Base-by-base conservation (phyloP, 2,888 invertebrate genomes). In the Osedax frankpressi region DNA sequence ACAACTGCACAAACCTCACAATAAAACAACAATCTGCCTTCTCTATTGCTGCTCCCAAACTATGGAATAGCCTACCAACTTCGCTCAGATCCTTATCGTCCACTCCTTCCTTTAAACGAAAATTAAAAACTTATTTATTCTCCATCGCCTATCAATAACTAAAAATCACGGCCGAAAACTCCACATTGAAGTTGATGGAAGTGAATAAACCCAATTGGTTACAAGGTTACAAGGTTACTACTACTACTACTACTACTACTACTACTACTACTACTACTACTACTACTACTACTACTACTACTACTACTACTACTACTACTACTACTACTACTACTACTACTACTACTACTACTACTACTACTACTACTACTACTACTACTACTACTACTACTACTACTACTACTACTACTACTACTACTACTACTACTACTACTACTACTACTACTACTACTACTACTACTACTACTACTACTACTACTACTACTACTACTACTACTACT, bases 241-340 rank as follows among this genome's bases (percentile, higher is more conserved):
- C 60, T 30, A 71, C 71, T 72, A 72, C 27, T 72, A 72, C 27
- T 72, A 70, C 27, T 72, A 72, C 27, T 72, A 72, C 27, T 72
- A 70, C 27, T 72, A 72, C 27, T 72, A 70, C 71, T 59, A 71
- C 44, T 30, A 71, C 71, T 71, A 44, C 71, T 26, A 71, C 30
- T 30, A 71, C 44, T 30, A 62, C 71, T 71, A 71, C 71, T 2
- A 71, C 71, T 59, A 71, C 71, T 1, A 30, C 44, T 2, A 71
- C 71, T 71, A 71, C 71, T 30, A 71, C 71, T 30, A 71, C 71
- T 30, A 71, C 71, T 71, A 71, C 71, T 30, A 71, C 71, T 71
- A 71, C 71, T 30, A 71, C 71, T 59, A 71, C 44, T 30, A 71
- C 71, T 71, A 44, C 71, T 26, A 71, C 30, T 30, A 71, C 44